Percentiles rank a stretch among this genome's conserved stretches.
Evolutionary conservation across 2,113 vertebrate species (phyloP).

Genomic region (Arvicanthis niloticus): DNA sequence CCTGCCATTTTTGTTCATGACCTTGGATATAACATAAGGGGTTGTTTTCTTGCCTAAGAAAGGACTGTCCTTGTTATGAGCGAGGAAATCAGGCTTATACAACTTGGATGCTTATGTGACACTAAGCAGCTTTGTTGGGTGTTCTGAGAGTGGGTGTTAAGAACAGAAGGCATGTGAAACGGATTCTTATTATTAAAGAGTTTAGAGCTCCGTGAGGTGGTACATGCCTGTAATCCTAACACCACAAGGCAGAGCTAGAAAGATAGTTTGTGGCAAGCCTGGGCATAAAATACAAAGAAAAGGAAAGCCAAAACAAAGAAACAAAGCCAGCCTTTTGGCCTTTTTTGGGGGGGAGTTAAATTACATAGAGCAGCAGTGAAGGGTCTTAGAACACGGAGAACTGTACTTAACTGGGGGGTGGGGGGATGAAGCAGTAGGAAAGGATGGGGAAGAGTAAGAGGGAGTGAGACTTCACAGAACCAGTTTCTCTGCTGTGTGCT

Average conservation of each 20-base stretch:
- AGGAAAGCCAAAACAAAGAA: background rate
- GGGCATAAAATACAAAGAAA: background rate
- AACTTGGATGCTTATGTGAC: background rate
- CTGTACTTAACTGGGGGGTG: background rate
- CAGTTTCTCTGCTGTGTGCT: background rate
- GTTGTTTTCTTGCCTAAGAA: conserved; percentile 27
- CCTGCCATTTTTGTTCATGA: conserved; percentile 57
- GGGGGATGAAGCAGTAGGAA: background rate
- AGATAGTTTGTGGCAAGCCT: background rate
- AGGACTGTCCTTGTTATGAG: conserved; percentile 26
- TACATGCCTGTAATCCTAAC: background rate
- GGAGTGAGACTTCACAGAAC: background rate
- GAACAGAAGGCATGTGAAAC: background rate
- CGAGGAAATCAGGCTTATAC: background rate
- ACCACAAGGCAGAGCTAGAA: background rate
- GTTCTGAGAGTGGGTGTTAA: conserved; percentile 8
- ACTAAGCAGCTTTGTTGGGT: background rate
- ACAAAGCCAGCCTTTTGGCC: background rate
- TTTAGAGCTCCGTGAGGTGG: background rate
- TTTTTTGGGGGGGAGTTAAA: conserved; percentile 2
- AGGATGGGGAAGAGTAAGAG: background rate
- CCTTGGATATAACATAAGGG: conserved; percentile 17
- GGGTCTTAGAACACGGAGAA: background rate
- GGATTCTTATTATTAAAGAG: conserved; percentile 40
- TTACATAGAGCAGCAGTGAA: background rate